Conservation (phyloP, 2,113 vertebrate species). For the Anseranas semipalmata region DNA sequence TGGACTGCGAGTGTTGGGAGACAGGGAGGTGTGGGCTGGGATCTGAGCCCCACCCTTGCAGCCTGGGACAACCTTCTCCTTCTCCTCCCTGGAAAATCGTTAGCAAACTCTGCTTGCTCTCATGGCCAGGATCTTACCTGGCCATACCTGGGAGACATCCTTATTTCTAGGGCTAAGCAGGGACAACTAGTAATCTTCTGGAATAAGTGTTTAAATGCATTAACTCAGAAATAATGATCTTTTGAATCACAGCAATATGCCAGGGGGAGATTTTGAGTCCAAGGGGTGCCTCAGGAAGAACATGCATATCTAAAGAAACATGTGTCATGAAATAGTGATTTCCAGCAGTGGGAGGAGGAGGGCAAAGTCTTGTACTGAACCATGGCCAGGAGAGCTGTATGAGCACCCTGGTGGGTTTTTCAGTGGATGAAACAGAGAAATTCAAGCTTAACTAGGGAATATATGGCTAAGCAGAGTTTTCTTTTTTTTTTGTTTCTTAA, state of each 20-base stretch:
- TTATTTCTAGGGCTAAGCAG: neutral
- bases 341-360: neutral
- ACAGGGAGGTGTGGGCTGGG: neutral
- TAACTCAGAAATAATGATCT: neutral
- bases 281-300: neutral
- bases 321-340: neutral
- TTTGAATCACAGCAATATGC: neutral
- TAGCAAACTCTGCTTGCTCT: neutral
- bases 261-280: neutral
- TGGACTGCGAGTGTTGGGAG: neutral
- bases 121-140: neutral
- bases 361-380: neutral
- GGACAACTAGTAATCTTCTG: neutral
- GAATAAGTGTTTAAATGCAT: neutral
- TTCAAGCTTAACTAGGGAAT: neutral
- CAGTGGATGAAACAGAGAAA: neutral
- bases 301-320: neutral
- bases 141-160: neutral
- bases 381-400: neutral
- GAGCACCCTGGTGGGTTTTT: neutral
- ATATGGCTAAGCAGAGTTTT: neutral
- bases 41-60: neutral
- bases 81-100: neutral
- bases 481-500: no score
- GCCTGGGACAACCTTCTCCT: neutral